Evolutionary conservation across 2,113 vertebrate genomes (phyloP).

Genomic region (Notothenia coriiceps): DNA sequence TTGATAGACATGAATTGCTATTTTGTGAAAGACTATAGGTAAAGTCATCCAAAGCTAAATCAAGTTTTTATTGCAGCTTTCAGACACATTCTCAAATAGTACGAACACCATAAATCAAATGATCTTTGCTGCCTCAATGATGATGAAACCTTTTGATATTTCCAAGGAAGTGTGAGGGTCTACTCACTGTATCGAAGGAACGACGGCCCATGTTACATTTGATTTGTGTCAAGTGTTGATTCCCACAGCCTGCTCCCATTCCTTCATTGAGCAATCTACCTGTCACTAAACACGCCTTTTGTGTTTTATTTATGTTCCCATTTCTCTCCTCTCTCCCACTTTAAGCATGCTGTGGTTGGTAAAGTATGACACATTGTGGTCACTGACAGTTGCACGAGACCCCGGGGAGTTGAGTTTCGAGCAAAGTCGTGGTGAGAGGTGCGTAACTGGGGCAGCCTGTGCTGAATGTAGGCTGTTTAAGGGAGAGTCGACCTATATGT

Average conservation of each 20-base stretch:
- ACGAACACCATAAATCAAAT: no score
- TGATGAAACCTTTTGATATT: not conserved
- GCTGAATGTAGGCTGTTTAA: slow-evolving; percentile 33
- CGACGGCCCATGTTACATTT: no score
- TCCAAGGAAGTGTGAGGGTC: not conserved
- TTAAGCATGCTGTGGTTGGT: not conserved
- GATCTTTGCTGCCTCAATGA: no score
- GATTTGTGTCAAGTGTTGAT: not conserved
- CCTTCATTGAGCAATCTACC: not conserved
- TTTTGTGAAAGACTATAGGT: no score
- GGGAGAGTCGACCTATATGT: slow-evolving; percentile 50
- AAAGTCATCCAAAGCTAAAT: no score
- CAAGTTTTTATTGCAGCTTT: no score
- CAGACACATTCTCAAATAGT: no score
- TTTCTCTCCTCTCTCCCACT: not conserved
- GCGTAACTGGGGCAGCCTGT: slow-evolving; percentile 66
- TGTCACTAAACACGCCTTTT: not conserved
- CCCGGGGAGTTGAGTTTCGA: slow-evolving; percentile 26
- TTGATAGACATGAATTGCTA: no score
- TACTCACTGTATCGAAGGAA: not conserved
- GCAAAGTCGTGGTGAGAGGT: slow-evolving; percentile 24
- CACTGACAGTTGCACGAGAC: slow-evolving; percentile 9
- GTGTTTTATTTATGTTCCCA: not conserved
- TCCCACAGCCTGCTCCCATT: no score
- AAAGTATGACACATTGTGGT: slow-evolving; percentile 39